A percentile compares a stretch with the other conserved stretches of the same genome.
phyloP scores from a whole-genome alignment of 2,797 vertebrate species.

The Crypturellus tataupa region DNA sequence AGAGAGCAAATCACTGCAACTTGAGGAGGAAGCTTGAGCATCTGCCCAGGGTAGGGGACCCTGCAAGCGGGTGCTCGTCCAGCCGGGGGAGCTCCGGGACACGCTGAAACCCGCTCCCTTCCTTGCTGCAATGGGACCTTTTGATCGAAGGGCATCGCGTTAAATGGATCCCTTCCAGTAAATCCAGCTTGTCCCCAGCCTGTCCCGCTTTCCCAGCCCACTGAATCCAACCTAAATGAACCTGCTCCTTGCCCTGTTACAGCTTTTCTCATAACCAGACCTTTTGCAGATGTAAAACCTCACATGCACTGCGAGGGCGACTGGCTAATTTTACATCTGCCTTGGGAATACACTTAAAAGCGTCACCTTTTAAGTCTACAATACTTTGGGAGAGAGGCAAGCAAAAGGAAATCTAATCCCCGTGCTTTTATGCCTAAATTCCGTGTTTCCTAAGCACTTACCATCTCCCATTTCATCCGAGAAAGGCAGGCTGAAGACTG shows the following conservation, averaged over 20 bases:
- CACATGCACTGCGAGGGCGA: not conserved
- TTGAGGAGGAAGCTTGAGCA: not conserved
- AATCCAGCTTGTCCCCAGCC: not conserved
- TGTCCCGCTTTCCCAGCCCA: not conserved
- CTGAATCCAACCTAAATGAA: not conserved
- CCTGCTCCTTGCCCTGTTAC: rapidly evolving
- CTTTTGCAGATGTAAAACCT: not conserved
- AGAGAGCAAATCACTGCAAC: not conserved
- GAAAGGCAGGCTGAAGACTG: constrained; percentile 95
- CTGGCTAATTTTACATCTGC: not conserved
- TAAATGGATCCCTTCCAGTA: not conserved
- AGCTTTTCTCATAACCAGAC: not conserved
- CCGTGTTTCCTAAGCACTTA: constrained; percentile 63
- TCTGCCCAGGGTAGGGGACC: not conserved
- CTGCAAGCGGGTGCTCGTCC: rapidly evolving
- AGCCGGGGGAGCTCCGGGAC: not conserved
- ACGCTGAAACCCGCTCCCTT: not conserved
- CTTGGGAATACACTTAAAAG: not conserved
- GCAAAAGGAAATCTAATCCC: not conserved
- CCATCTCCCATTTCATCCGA: constrained; percentile 97
- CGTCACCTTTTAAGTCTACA: not conserved
- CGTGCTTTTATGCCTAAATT: rapidly evolving
- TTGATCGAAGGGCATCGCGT: not conserved
- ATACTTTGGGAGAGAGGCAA: rapidly evolving
- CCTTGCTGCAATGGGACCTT: not conserved